Evolutionary conservation across 2,888 invertebrate genomes (phyloP).

Genomic region (Argyra leucocephala): DNA sequence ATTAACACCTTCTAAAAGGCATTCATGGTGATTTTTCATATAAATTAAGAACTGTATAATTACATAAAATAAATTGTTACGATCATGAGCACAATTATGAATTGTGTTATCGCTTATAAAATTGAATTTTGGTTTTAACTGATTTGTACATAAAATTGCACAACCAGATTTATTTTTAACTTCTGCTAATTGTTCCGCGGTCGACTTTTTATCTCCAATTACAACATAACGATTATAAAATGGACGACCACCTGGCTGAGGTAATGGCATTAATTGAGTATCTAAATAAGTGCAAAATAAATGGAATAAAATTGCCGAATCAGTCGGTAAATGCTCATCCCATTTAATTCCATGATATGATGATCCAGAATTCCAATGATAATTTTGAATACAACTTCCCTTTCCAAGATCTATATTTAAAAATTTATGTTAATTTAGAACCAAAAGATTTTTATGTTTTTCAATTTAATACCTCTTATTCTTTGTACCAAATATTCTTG

Average conservation of each 20-base stretch:
- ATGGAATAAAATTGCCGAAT: conserved; percentile 77
- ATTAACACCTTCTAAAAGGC: conserved; percentile 67
- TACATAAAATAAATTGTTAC: conserved; percentile 81
- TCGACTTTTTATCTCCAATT: conserved; percentile 38
- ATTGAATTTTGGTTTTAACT: conserved; percentile 41
- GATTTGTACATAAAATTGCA: conserved; percentile 39
- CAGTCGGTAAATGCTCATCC: conserved; percentile 76
- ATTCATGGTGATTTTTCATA: conserved; percentile 62
- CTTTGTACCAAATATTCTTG: conserved; percentile 78
- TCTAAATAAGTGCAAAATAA: conserved; percentile 79
- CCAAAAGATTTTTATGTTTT: background rate
- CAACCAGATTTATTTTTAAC: conserved; percentile 42
- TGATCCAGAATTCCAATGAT: conserved; percentile 79
- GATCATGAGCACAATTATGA: conserved; percentile 62
- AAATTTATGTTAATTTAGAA: background rate
- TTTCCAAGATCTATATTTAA: conserved; percentile 54
- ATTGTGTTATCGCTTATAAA: conserved; percentile 52
- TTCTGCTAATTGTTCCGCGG: conserved; percentile 37
- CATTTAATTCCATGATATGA: conserved; percentile 62
- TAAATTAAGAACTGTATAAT: conserved; percentile 71
- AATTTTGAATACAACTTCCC: conserved; percentile 82
- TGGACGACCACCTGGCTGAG: conserved; percentile 57
- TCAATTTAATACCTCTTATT: conserved; percentile 48
- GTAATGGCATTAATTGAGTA: conserved; percentile 60
- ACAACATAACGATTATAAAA: conserved; percentile 48